A percentile compares a stretch with the other conserved stretches of the same genome.
Evolutionary conservation across 2,888 invertebrate genomes (phyloP).

Genomic region (Coecobrya sp.): DNA sequence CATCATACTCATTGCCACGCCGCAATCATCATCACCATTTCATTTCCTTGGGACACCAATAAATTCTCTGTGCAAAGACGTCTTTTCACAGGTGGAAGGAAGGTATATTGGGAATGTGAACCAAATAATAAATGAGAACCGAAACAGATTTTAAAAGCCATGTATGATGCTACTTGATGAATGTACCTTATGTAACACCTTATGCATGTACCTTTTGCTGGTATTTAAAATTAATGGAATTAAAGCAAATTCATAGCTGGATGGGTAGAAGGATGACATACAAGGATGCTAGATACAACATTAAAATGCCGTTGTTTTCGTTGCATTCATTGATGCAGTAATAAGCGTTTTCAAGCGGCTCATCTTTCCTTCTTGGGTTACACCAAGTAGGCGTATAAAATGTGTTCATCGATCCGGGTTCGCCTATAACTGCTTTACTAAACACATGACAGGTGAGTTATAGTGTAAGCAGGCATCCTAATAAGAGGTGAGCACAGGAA

Average conservation of each 20-base stretch:
- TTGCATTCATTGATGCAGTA: neutral
- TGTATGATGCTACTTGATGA: neutral
- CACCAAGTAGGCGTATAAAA: slow-evolving; percentile 72
- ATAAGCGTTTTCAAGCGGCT: neutral
- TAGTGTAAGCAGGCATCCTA: slow-evolving; percentile 8
- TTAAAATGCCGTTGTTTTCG: neutral
- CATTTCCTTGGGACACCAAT: slow-evolving; percentile 76
- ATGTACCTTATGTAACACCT: no score
- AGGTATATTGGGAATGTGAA: slow-evolving; percentile 36
- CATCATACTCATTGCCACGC: slow-evolving; percentile 78
- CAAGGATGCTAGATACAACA: neutral
- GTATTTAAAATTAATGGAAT: slow-evolving; percentile 34
- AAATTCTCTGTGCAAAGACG: slow-evolving; percentile 73
- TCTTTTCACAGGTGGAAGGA: slow-evolving; percentile 55
- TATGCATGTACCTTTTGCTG: neutral
- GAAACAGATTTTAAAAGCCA: slow-evolving; percentile 43
- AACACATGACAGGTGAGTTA: neutral
- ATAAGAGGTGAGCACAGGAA: slow-evolving; percentile 42
- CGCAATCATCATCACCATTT: slow-evolving; percentile 59
- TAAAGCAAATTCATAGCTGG: slow-evolving; percentile 37
- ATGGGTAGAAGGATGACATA: no score
- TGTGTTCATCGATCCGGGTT: slow-evolving; percentile 66
- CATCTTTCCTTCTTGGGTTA: slow-evolving; percentile 65
- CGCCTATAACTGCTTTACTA: neutral
- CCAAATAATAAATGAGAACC: slow-evolving; percentile 56